Conservation (phyloP, 2,888 invertebrate species). For the Eupithecia pulchellata region DNA sequence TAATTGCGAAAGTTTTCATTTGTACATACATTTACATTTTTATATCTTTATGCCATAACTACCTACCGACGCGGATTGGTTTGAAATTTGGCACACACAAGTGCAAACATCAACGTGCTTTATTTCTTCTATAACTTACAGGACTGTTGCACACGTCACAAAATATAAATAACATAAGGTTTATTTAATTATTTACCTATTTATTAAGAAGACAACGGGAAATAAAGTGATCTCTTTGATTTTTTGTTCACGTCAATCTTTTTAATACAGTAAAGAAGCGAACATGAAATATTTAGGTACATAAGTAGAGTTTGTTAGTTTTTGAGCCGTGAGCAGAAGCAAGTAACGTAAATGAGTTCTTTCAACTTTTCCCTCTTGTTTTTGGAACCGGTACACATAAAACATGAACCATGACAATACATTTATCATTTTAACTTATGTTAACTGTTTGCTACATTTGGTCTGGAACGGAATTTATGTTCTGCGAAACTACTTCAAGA, state of each 20-base stretch:
- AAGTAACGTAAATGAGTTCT: neutral
- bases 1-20: neutral
- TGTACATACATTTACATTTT: no score
- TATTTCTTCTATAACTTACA: no score
- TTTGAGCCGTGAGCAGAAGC: neutral
- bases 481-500: neutral
- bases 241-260: no score
- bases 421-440: neutral
- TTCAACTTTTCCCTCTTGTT: slow-evolving; percentile 13
- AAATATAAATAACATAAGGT: no score
- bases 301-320: no score
- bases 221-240: no score
- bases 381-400: slow-evolving; percentile 13
- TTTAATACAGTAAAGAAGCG: neutral
- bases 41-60: neutral
- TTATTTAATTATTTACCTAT: no score
- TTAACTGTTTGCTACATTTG: neutral
- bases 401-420: neutral
- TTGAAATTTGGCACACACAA: neutral
- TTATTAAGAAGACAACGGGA: no score
- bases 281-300: no score
- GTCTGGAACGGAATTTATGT: neutral
- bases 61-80: neutral
- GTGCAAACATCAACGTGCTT: no score
- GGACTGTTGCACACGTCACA: no score